These are phyloP conservation scores for Medauroidea extradentata DNA, from an alignment of 1,140 invertebrate genomes.

Conservation along the genomic window DNA sequence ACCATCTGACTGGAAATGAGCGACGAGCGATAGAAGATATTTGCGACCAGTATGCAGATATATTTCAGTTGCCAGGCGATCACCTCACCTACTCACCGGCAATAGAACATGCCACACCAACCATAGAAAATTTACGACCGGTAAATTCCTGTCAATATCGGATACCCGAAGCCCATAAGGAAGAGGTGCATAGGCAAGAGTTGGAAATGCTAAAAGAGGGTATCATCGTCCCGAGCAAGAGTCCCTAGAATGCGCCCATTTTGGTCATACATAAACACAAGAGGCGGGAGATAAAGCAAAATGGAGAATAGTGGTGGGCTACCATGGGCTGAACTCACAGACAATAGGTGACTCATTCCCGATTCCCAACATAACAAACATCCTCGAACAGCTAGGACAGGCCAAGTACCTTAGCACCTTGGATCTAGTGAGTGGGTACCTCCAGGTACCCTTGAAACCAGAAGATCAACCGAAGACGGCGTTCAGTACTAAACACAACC, in stretches of 20 bases:
- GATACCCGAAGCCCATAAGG: conserved; percentile 7
- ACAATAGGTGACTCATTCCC: conserved; percentile 41
- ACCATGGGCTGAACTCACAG: conserved; percentile 36
- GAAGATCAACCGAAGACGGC: conserved; percentile 44
- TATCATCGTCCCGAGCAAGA: conserved; percentile 3
- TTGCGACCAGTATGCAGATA: conserved; percentile 2
- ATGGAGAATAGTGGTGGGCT: conserved; percentile 37
- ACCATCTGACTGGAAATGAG: conserved; percentile 10
- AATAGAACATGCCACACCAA: not conserved
- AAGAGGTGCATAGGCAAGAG: conserved; percentile 5
- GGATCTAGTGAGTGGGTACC: conserved; percentile 39
- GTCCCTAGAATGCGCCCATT: conserved; percentile 3
- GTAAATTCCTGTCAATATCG: not conserved
- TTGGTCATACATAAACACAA: conserved; percentile 11
- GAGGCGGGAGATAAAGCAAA: conserved; percentile 4
- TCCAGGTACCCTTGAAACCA: conserved; percentile 13
- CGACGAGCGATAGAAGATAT: conserved; percentile 4
- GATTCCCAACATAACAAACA: conserved; percentile 42
- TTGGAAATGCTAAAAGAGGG: conserved; percentile 7
- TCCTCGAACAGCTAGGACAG: conserved; percentile 32
- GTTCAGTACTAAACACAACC: conserved; percentile 35
- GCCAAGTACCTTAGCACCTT: conserved; percentile 34
- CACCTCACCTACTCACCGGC: not conserved
- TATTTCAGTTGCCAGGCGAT: conserved; percentile 11
- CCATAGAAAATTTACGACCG: not conserved